Evolutionary conservation across 2,113 vertebrate genomes (phyloP).

Genomic region (Rhinichthys klamathensis): DNA sequence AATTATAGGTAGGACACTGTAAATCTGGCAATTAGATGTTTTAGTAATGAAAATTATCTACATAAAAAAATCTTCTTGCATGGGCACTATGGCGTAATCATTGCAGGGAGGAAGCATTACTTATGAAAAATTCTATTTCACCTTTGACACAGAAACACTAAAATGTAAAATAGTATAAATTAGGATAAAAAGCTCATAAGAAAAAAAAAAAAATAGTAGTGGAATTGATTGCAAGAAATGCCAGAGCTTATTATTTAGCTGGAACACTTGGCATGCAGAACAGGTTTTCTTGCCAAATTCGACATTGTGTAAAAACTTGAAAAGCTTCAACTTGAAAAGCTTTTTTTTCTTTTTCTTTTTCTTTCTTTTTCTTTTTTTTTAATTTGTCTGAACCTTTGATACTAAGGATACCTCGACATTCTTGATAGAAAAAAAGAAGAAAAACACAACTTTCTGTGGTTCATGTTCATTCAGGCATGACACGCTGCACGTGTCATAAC

Average conservation of each 20-base stretch:
- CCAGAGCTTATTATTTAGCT: constrained; percentile 13
- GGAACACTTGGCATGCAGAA: not conserved
- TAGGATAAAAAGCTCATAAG: not conserved
- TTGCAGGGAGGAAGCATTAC: not conserved
- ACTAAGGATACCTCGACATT: not conserved
- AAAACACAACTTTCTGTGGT: not conserved
- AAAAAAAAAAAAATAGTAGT: not conserved
- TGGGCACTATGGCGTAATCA: not conserved
- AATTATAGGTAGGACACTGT: too few species aligned
- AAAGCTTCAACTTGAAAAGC: not conserved
- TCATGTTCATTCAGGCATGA: constrained; percentile 26
- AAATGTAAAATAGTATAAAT: not conserved
- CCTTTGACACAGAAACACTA: not conserved
- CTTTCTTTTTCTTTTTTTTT: not conserved
- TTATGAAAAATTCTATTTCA: not conserved
- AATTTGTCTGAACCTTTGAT: not conserved
- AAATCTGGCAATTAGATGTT: too few species aligned
- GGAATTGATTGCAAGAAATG: not conserved
- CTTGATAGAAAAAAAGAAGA: not conserved
- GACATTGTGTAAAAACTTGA: not conserved
- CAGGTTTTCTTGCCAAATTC: constrained; percentile 8
- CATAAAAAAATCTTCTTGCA: too few species aligned
- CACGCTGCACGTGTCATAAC: constrained; percentile 46
- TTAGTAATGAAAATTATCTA: too few species aligned
- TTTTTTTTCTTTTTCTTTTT: too few species aligned